Conservation (phyloP, 2,888 invertebrate species). For the Morpho deidamia region DNA sequence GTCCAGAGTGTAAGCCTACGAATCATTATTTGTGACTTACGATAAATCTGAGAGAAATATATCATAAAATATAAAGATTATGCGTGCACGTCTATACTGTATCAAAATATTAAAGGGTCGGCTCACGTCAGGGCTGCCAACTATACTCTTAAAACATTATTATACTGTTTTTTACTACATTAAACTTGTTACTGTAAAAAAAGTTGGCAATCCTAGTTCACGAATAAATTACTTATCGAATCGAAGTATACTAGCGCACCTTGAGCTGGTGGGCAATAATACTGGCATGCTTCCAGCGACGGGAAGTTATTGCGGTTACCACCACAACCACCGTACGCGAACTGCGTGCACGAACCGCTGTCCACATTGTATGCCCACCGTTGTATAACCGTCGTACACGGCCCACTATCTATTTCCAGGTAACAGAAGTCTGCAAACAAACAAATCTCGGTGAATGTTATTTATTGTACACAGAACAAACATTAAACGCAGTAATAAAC, state of each 20-base stretch:
- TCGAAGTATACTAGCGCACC: constrained; percentile 29
- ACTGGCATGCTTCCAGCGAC: constrained; percentile 82
- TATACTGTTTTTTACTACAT: too few species aligned
- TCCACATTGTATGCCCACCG: constrained; percentile 86
- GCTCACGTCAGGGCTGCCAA: too few species aligned
- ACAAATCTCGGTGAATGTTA: neutral
- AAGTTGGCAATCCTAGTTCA: too few species aligned
- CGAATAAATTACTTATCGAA: too few species aligned
- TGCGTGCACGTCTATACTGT: neutral
- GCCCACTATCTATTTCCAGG: constrained; percentile 81
- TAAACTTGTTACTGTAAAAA: too few species aligned
- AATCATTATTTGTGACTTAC: too few species aligned
- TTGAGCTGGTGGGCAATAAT: constrained; percentile 78
- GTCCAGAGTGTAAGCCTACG: too few species aligned
- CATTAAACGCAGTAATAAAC: too few species aligned
- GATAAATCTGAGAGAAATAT: too few species aligned
- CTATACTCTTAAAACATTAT: too few species aligned
- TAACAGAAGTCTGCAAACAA: constrained; percentile 81
- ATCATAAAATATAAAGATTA: too few species aligned
- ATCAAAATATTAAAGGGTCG: neutral
- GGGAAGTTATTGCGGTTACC: constrained; percentile 90
- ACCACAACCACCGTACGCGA: constrained; percentile 88
- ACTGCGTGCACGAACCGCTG: constrained; percentile 86
- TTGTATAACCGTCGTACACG: constrained; percentile 77
- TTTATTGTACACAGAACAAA: too few species aligned